Base-by-base conservation (phyloP, 1,140 invertebrate species). In the Ips nitidus region DNA sequence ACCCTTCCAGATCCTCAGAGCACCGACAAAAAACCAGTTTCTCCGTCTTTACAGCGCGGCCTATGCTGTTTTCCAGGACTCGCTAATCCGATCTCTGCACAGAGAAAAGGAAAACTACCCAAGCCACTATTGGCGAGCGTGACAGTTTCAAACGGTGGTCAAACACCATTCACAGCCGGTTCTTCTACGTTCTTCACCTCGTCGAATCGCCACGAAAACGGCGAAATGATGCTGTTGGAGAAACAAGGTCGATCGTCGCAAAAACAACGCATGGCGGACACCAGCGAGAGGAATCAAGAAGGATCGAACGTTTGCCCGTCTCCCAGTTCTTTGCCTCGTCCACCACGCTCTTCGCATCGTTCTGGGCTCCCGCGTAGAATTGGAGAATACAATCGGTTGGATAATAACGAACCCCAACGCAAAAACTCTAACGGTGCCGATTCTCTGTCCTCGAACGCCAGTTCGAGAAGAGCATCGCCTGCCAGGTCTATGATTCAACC, bases 1-100 rank as follows among this genome's bases (percentile, higher is more conserved):
- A 77, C 75, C 66, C 57, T 71, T 75, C 76, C 82, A 83, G 81
- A 80, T 84, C 83, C 83, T 80, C 45, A 80, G 76, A 74, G 74
- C 75, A 74, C 81, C 81, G 79, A 82, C 84, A 81, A 81, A 79
- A 50, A 6, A 73, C 77, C 81, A 79, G 78, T 80, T 82, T 84
- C 82, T 83, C 83, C 80, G 86, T 80, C 81, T 82, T 86, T 87
- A 84, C 87, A 91, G 90, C 89, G 89, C 79, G 90, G 88, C 79
- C 86, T 91, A 81, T 92, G 90, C 87, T 93, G 90, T 87, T 92
- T 92, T 89, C 90, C 91, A 84, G 90, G 89, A 88, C 88, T 92
- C 88, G 84, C 89, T 90, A 87, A 91, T 90, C 85, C 89, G 88
- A 84, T 89, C 87, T 83, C 88, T 89, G 78, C 88, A 86, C 85